Base-by-base conservation (phyloP, 2,888 invertebrate species). In the Hydriomena furcata region DNA sequence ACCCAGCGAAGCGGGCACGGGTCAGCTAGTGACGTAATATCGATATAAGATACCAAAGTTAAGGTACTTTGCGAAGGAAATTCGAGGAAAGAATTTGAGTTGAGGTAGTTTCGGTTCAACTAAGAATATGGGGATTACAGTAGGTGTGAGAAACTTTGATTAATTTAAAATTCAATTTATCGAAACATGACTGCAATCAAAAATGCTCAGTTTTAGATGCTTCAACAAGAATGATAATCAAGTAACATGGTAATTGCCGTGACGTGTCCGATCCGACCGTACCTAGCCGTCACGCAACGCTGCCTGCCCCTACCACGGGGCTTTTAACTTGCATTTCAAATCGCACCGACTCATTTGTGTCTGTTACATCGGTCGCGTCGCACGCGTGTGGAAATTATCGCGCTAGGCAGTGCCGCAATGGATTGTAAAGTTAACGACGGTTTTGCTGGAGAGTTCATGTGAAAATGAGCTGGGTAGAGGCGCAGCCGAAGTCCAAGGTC, bases 401-500 rank as follows among this genome's bases (percentile, higher is more conserved):
- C 68, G 63, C 46, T 66, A 69, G 70, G 61, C 30, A 58, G 75
- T 72, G 72, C 71, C 62, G 79, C 76, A 76, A 79, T 83, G 84
- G 71, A 84, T 73, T 68, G 57, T 57, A 58, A 67, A 71, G 58
- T 43, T 35, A 47, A 52, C 44, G 32, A 58, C 57, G 35, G 51
- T 60, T 63, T 54, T 31, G 53, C 57, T 56, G 48, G 46, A 63
- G 63, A 63, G 59, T 57, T 52, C 48, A 55, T 71, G 62, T 70
- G 71, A 71, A 70, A 70, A 71, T 71, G 73, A 76, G 74, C 70
- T 63, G 70, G 66, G 62, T 70, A 63, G 64, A 58, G 61, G 71
- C 68, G 53, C 65, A 69, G 67, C 68, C 78, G 74, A 79, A 84
- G 83, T 84, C 82, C 84, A 85, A 87, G 84, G 84, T 71, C 79